Base-by-base conservation (phyloP, 2,888 invertebrate species). In the Invenusta paracnida region DNA sequence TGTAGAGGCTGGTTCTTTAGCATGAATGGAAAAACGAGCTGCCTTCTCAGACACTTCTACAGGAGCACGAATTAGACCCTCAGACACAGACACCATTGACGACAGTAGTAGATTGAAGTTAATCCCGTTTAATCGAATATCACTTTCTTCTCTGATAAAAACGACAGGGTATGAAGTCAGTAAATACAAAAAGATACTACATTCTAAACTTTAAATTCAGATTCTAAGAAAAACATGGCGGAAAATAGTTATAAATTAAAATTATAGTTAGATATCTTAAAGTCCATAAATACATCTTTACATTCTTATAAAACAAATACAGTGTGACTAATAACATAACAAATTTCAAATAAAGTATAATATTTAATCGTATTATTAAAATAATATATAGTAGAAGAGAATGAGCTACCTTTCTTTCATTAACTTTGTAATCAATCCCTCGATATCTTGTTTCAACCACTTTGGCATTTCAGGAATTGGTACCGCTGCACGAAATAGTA, bases 391-490 rank as follows among this genome's bases (percentile, higher is more conserved):
- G n/a, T n/a, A n/a, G n/a, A n/a, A n/a, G n/a, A n/a, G n/a, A n/a
- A n/a, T n/a, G n/a, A n/a, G n/a, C n/a, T n/a, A 73, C 73, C 73
- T 73, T 73, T 73, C 73, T 73, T 73, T 5, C 30, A 23, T 1
- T 1, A 28, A 13, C 17, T 28, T 29, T 1, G 25, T 1, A 30
- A 29, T 83, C 30, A 28, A 23, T 30, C 29, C 17, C 11, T 83
- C 17, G 30, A 83, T 27, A 0, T 31, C 83, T 30, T 66, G 29
- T 48, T 83, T 23, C 1, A 83, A 13, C 83, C 83, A 83, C 5
- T 83, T 66, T 0, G 83, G 83, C 83, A 83, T 29, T 1, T 83
- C 83, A 25, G 31, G 25, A 25, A 48, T 30, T 25, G 66, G 25
- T 0, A 25, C 83, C n/a, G n/a, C 83, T 29, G 1, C 1, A 83